Evolutionary conservation across 2,888 invertebrate genomes (phyloP).

Genomic region (Lycaena phlaeas): DNA sequence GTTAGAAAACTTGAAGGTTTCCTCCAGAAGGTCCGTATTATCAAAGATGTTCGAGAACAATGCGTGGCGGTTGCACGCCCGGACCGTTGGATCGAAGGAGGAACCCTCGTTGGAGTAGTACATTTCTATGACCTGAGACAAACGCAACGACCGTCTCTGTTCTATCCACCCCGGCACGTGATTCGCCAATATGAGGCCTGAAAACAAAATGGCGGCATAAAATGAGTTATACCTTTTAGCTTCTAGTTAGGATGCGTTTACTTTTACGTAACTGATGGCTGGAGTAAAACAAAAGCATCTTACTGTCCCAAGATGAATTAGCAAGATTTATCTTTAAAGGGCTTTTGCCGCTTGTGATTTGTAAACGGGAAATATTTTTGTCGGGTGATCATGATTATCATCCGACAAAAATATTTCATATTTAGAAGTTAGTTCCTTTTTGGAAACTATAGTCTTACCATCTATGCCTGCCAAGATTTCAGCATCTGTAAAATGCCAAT

Average conservation of each 20-base stretch:
- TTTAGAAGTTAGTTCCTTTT: too few relatives aligned
- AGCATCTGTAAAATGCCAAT: conserved; percentile 78
- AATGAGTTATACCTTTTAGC: too few relatives aligned
- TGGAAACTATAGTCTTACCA: conserved; percentile 64
- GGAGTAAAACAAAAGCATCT: too few relatives aligned
- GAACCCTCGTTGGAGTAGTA: conserved; percentile 77
- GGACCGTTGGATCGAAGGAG: conserved; percentile 67
- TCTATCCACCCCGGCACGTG: conserved; percentile 66
- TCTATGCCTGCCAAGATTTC: conserved; percentile 80
- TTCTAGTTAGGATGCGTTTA: too few relatives aligned
- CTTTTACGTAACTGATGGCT: too few relatives aligned
- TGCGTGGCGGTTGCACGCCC: conserved; percentile 70
- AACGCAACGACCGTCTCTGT: conserved; percentile 58
- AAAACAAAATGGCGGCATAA: conserved; percentile 23
- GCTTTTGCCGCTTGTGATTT: too few relatives aligned
- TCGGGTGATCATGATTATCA: too few relatives aligned
- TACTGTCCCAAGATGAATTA: too few relatives aligned
- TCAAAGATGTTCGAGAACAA: conserved; percentile 54
- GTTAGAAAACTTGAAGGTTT: conserved; percentile 54
- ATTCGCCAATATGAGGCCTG: conserved; percentile 71
- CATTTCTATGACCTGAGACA: conserved; percentile 78
- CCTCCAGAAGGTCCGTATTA: conserved; percentile 42
- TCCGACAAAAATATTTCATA: too few relatives aligned
- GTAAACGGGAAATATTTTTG: too few relatives aligned
- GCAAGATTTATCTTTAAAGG: too few relatives aligned